A percentile compares a stretch with the other conserved stretches of the same genome.
Evolutionary conservation across 1,140 invertebrate genomes (phyloP).

Genomic region (Phocides pigmalion): DNA sequence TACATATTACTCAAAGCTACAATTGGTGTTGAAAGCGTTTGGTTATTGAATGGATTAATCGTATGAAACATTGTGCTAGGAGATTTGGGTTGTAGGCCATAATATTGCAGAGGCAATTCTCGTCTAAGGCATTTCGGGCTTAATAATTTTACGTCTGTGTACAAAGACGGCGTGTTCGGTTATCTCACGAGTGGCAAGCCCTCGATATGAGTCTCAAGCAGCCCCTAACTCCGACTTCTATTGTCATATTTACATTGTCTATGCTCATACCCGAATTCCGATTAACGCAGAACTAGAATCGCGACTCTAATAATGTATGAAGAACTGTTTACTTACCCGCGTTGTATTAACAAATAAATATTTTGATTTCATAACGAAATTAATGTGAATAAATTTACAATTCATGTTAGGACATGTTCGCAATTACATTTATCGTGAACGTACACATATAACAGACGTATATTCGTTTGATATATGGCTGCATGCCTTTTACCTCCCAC

Average conservation of each 20-base stretch:
- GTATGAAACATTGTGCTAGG: conserved; percentile 45
- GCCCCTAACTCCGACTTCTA: conserved; percentile 58
- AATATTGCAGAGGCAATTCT: conserved; percentile 52
- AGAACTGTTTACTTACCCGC: conserved; percentile 1
- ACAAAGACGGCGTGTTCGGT: conserved; percentile 71
- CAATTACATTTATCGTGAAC: not conserved
- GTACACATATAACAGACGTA: too few species aligned
- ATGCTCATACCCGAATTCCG: conserved; percentile 73
- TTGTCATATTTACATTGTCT: conserved; percentile 81
- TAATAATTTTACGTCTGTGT: conserved; percentile 76
- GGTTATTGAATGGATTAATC: conserved; percentile 53
- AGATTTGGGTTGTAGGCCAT: conserved; percentile 52
- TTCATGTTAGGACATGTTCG: not conserved
- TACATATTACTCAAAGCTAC: conserved; percentile 14
- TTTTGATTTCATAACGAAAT: conserved; percentile 25
- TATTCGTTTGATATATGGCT: too few species aligned
- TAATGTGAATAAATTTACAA: not conserved
- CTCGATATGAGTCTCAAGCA: conserved; percentile 67
- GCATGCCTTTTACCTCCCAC: too few species aligned
- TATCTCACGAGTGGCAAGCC: conserved; percentile 76
- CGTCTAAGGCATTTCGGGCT: conserved; percentile 65
- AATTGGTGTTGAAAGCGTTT: conserved; percentile 24
- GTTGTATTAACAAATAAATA: conserved; percentile 25
- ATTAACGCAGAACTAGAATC: conserved; percentile 62
- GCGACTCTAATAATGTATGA: conserved; percentile 40